Evolutionary conservation across 2,113 vertebrate species (phyloP), one percentile per base, ranked within the genome.

Genomic region (Phylloscopus whistleri): DNA sequence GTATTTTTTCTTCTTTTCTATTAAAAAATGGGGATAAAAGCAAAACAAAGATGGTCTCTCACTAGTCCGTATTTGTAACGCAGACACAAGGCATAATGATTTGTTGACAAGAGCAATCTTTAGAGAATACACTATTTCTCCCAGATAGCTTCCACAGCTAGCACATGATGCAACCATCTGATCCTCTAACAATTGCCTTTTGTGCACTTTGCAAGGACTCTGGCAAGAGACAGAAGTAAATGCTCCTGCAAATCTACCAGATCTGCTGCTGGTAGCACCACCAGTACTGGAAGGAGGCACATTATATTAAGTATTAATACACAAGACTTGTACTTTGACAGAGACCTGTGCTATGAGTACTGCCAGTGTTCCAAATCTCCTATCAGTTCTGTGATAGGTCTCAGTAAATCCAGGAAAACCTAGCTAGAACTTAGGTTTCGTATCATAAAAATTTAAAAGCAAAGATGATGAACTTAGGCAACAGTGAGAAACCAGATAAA

Each of bases 101-200:
- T 80, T 69, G 82, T 85, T 80, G 51, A 84, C 55, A 55, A 91
- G 35, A 53, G 30, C 41, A 77, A 30, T 67, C 83, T 90, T 89
- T 48, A 70, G 51, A 93, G 80, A 90, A 90, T 56, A 90, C 48
- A 92, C 39, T 33, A 59, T 90, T 92, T 94, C 72, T 89, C 39
- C 46, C 33, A 52, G 92, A 41, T 3, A 93, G 60, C 79, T 93
- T 93, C 48, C 46, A 93, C 49, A 87, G 77, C 69, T 56, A 94
- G 89, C 84, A 87, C 79, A 93, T 41, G 72, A 95, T 58, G 24
- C 76, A 96, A 93, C 39, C 43, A 88, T 84, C 43, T 85, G 48
- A 84, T 89, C 27, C 33, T 66, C 35, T 51, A 83, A 94, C 80
- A 94, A 95, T 80, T 87, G 80, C 24, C 76, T 92, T 93, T 93